A percentile compares a stretch with the other conserved stretches of the same genome.
Evolutionary conservation across 2,888 invertebrate species (phyloP).

Genomic region (Trypoxylon attenuatum): DNA sequence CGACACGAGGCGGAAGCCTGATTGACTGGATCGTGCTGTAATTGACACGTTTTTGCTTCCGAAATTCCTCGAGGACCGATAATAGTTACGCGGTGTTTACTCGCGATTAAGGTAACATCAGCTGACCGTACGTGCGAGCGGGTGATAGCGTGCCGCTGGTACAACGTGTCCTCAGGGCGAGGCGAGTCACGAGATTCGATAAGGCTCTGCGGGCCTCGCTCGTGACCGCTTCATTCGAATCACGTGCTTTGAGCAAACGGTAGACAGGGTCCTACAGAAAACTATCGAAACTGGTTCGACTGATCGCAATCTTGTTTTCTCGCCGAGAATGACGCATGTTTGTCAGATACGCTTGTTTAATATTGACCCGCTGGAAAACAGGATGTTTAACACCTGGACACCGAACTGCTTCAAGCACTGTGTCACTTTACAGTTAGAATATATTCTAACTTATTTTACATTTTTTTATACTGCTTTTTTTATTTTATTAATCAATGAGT

Average conservation of each 20-base stretch:
- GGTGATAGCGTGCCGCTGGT: not conserved
- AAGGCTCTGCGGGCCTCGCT: conserved; percentile 17
- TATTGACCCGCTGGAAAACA: no score
- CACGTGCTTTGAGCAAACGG: not conserved
- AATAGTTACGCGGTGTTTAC: not conserved
- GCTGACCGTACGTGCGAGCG: no score
- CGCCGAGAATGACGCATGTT: not conserved
- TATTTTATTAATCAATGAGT: no score
- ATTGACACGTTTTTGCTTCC: no score
- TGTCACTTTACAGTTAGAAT: no score
- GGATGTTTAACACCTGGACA: not conserved
- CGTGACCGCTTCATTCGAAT: conserved; percentile 13
- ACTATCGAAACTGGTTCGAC: not conserved
- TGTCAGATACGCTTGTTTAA: not conserved
- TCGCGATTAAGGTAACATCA: not conserved
- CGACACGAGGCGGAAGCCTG: no score
- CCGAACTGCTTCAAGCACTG: not conserved
- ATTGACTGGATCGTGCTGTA: not conserved
- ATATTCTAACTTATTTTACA: no score
- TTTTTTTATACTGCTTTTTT: no score
- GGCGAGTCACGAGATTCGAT: conserved; percentile 40
- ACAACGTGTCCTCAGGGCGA: conserved; percentile 12
- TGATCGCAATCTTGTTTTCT: not conserved
- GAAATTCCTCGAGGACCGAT: not conserved
- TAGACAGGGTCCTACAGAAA: not conserved